A percentile compares a stretch with the other conserved stretches of the same genome.
Conservation (phyloP, 2,113 vertebrate genomes). For the Leuciscus idus region DNA sequence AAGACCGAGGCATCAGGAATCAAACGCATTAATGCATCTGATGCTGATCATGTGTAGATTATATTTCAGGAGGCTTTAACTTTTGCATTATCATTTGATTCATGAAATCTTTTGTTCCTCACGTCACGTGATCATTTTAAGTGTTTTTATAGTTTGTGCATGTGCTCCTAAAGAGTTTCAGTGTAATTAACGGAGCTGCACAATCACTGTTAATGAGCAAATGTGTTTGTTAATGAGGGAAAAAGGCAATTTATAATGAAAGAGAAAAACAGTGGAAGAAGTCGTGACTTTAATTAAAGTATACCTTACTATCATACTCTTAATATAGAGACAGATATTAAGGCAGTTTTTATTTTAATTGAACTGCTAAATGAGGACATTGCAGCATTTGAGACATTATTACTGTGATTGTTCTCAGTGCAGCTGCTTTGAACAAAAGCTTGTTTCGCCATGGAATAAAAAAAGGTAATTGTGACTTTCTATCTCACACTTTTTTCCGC, state of each 20-base stretch:
- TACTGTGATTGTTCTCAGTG: neutral
- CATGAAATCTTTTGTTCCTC: neutral
- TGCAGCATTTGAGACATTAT: neutral
- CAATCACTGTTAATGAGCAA: neutral
- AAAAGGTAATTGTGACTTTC: too few relatives aligned
- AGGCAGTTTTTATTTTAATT: neutral
- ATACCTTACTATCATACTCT: neutral
- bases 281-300: constrained; percentile 16
- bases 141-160: too few relatives aligned
- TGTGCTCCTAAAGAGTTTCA: neutral
- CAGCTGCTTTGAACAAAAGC: neutral
- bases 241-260: neutral
- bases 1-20: neutral
- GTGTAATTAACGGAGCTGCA: constrained; percentile 5
- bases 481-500: too few relatives aligned
- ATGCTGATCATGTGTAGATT: neutral
- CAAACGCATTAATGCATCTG: neutral
- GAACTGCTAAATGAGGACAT: neutral
- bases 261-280: neutral
- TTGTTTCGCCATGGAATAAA: too few relatives aligned
- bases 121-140: neutral
- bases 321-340: neutral
- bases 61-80: neutral
- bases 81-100: neutral
- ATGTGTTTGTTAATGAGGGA: constrained; percentile 6